phyloP scores from a whole-genome alignment of 2,797 vertebrate genomes.

The Phrynocephalus forsythii region DNA sequence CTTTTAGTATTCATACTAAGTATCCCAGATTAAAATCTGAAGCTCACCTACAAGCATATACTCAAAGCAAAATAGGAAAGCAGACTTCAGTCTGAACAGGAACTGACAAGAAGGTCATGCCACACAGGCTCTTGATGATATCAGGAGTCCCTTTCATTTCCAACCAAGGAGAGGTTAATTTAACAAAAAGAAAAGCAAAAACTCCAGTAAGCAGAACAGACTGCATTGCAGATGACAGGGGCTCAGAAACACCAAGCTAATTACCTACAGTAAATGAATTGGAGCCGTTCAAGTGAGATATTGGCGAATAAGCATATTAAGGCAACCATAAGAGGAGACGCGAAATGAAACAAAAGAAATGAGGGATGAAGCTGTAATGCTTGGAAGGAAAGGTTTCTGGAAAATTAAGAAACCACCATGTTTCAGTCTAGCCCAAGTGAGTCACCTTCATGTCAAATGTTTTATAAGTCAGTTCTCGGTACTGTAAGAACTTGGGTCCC shows the following conservation, averaged over 20 bases:
- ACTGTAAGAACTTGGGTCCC: slow-evolving; percentile 19
- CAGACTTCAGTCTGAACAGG: neutral
- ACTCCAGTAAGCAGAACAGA: slow-evolving; percentile 22
- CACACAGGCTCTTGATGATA: slow-evolving; percentile 34
- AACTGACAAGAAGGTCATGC: slow-evolving; percentile 35
- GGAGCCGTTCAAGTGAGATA: slow-evolving; percentile 61
- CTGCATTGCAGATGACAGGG: slow-evolving; percentile 49
- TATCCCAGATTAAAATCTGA: neutral
- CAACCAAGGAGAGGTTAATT: slow-evolving; percentile 9
- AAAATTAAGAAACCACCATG: slow-evolving; percentile 65
- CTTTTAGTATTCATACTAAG: neutral
- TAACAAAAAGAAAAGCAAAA: slow-evolving; percentile 4
- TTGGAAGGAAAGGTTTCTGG: slow-evolving; percentile 42
- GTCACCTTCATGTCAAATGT: slow-evolving; percentile 52
- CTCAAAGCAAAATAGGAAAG: neutral
- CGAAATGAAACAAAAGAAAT: slow-evolving; percentile 71
- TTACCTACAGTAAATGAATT: slow-evolving; percentile 64
- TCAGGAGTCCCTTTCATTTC: slow-evolving; percentile 47
- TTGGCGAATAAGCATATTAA: slow-evolving; percentile 64
- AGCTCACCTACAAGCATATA: neutral
- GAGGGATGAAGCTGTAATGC: slow-evolving; percentile 58
- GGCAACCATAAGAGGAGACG: slow-evolving; percentile 54
- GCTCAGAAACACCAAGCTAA: slow-evolving; percentile 57
- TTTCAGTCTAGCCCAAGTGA: slow-evolving; percentile 56
- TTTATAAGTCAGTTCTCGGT: slow-evolving; percentile 60